These are phyloP conservation scores for Luffia ferchaultella DNA, from an alignment of 2,888 invertebrate genomes.

Conservation along the genomic window DNA sequence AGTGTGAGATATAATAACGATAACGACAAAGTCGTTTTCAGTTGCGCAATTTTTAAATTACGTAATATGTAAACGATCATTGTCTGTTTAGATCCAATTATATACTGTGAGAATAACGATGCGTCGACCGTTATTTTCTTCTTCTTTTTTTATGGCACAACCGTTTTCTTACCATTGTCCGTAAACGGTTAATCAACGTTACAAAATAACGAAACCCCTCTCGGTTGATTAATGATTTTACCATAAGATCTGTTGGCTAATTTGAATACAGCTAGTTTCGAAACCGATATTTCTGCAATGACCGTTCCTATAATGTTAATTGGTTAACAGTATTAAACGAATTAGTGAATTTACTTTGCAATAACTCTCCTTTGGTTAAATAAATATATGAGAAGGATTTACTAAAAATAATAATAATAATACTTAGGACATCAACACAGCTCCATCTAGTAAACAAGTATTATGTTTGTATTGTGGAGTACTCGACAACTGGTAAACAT, in stretches of 20 bases:
- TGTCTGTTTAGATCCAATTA: background rate
- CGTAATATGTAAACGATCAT: too few species aligned
- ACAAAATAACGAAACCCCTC: conserved; percentile 13
- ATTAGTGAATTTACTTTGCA: too few species aligned
- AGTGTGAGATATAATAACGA: too few species aligned
- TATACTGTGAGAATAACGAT: background rate
- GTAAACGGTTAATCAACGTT: background rate
- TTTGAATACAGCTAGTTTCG: conserved; percentile 12
- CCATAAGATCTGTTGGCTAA: conserved; percentile 45
- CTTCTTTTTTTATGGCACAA: background rate
- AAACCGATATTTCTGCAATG: background rate
- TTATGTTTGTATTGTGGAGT: too few species aligned
- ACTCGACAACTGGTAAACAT: too few species aligned
- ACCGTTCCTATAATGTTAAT: background rate
- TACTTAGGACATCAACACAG: too few species aligned
- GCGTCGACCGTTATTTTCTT: background rate
- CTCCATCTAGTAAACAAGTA: too few species aligned
- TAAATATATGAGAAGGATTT: too few species aligned
- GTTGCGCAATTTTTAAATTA: too few species aligned
- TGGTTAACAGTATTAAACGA: background rate
- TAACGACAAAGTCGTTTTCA: too few species aligned
- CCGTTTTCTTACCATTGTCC: background rate
- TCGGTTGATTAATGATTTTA: conserved; percentile 55
- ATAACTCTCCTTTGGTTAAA: too few species aligned
- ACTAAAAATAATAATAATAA: too few species aligned